phyloP scores from a whole-genome alignment of 2,113 vertebrate genomes.

The Dendropsophus ebraccatus region DNA sequence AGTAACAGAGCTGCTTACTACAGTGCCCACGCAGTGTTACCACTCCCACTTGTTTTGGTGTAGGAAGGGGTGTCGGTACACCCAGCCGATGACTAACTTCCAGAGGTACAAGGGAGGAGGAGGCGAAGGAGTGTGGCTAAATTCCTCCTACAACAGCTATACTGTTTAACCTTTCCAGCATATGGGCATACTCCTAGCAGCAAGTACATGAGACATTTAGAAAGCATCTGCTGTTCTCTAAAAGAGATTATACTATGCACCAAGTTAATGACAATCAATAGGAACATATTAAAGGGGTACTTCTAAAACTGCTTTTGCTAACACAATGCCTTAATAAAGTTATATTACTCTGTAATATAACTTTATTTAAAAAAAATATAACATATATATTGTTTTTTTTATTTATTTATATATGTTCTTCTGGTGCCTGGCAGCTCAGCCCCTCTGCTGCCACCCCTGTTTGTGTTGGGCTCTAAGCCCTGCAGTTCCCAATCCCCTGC shows the following conservation, averaged over 20 bases:
- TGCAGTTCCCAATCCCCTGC: too few relatives aligned
- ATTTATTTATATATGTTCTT: too few relatives aligned
- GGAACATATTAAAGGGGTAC: too few relatives aligned
- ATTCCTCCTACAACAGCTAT: constrained; percentile 23
- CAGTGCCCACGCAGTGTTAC: constrained; percentile 48
- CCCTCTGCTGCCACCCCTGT: too few relatives aligned
- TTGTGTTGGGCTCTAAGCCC: too few relatives aligned
- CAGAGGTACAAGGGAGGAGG: constrained; percentile 45
- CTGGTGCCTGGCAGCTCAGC: too few relatives aligned
- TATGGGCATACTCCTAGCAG: constrained; percentile 18
- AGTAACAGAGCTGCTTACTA: constrained; percentile 62
- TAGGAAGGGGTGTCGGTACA: constrained; percentile 37
- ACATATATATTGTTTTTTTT: too few relatives aligned
- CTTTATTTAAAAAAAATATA: too few relatives aligned
- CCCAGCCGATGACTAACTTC: constrained; percentile 47
- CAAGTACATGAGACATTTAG: constrained; percentile 38
- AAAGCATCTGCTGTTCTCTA: background rate
- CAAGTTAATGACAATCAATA: background rate
- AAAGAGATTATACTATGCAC: background rate
- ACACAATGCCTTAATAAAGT: too few relatives aligned
- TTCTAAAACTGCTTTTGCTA: too few relatives aligned
- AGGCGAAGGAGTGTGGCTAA: constrained; percentile 33
- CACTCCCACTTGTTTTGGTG: constrained; percentile 61
- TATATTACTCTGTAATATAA: too few relatives aligned
- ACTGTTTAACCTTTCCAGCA: background rate